These are phyloP conservation scores for Habropoda laboriosa DNA, from an alignment of 1,140 invertebrate species.

Conservation along the genomic window DNA sequence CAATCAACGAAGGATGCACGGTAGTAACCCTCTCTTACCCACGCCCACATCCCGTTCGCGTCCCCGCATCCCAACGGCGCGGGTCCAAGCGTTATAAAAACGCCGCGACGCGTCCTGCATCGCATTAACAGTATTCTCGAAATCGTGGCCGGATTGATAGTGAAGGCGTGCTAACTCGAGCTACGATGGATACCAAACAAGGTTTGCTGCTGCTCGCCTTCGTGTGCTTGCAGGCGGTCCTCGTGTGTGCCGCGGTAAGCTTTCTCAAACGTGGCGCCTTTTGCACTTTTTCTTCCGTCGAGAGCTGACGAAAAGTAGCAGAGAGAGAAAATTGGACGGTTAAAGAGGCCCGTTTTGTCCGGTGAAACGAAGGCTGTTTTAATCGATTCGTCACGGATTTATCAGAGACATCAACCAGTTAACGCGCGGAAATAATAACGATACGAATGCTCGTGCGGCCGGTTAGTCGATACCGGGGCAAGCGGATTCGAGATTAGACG, in stretches of 20 bases:
- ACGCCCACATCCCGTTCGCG: slow-evolving; percentile 76
- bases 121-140: slow-evolving; percentile 30
- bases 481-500: slow-evolving; percentile 18
- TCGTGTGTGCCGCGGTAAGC: slow-evolving; percentile 67
- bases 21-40: slow-evolving; percentile 33
- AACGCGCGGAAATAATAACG: slow-evolving; percentile 13
- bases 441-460: background rate
- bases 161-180: background rate
- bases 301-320: background rate
- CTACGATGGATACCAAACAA: slow-evolving; percentile 29
- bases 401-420: slow-evolving; percentile 4
- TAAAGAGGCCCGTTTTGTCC: too few species aligned
- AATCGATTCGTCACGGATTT: slow-evolving; percentile 2
- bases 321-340: background rate
- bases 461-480: slow-evolving; percentile 6
- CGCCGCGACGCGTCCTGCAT: background rate
- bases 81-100: slow-evolving; percentile 67
- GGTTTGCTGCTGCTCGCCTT: slow-evolving; percentile 33
- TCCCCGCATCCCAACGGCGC: background rate
- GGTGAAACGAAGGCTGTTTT: background rate
- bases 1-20: slow-evolving; percentile 56
- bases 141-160: background rate
- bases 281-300: too few species aligned
- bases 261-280: background rate
- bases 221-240: slow-evolving; percentile 42